Conservation (phyloP, 2,888 invertebrate genomes). For the Nasonia oneida region DNA sequence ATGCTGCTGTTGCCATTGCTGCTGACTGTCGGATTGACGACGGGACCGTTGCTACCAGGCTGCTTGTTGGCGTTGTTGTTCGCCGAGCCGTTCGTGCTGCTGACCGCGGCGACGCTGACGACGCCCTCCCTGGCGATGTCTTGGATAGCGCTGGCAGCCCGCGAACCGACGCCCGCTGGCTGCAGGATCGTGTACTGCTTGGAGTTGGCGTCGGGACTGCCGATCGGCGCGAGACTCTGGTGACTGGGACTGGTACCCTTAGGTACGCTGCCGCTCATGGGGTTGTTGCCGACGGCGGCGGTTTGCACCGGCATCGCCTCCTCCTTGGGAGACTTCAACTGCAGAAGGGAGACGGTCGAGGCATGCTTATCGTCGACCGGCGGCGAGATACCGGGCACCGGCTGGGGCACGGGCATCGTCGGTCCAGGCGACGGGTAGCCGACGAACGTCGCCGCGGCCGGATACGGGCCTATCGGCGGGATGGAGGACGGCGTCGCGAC, state of each 20-base stretch:
- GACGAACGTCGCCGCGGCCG: constrained; percentile 88
- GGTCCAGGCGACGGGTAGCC: constrained; percentile 83
- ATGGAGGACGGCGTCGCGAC: constrained; percentile 69
- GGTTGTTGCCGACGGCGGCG: constrained; percentile 77
- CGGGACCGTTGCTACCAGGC: constrained; percentile 61
- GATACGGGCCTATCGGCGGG: constrained; percentile 82
- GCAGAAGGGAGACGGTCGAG: constrained; percentile 77
- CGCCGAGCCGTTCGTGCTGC: constrained; percentile 67
- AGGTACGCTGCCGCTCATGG: constrained; percentile 73
- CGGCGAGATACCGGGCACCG: constrained; percentile 68
- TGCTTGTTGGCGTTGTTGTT: constrained; percentile 63
- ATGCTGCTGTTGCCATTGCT: constrained; percentile 63
- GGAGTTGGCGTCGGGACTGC: constrained; percentile 79
- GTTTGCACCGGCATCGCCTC: constrained; percentile 72
- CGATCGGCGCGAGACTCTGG: constrained; percentile 75
- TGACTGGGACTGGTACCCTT: not conserved
- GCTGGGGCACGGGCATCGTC: constrained; percentile 74
- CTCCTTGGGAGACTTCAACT: constrained; percentile 79
- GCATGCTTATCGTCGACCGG: constrained; percentile 79
- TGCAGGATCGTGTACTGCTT: constrained; percentile 94
- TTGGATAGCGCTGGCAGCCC: constrained; percentile 90
- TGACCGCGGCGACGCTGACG: constrained; percentile 82
- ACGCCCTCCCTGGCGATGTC: constrained; percentile 87
- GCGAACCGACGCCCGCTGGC: constrained; percentile 89
- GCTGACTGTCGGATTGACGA: constrained; percentile 41